Percentiles rank a stretch among this genome's conserved stretches.
Evolutionary conservation across 2,113 vertebrate genomes (phyloP).

Genomic region (Anser brachyrhynchus): DNA sequence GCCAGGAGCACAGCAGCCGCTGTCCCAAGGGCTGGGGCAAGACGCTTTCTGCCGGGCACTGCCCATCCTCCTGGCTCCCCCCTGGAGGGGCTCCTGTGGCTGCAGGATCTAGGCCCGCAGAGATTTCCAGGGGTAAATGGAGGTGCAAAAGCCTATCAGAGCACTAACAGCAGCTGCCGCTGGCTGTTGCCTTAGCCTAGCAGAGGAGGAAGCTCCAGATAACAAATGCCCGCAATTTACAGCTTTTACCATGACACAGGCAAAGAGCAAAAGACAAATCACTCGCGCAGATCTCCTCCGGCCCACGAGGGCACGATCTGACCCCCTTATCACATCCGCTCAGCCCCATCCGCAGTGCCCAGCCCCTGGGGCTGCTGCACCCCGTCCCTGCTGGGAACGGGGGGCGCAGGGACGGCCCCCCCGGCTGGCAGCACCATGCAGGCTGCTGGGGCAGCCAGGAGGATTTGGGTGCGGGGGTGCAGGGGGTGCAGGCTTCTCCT

Average conservation of each 20-base stretch:
- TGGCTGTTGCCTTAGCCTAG: background rate
- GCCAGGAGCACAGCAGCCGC: too few species aligned
- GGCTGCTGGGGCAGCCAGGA: background rate
- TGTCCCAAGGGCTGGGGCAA: background rate
- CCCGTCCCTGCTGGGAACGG: rapidly evolving
- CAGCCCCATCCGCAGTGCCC: background rate
- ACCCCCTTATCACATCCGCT: background rate
- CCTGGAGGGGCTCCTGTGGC: background rate
- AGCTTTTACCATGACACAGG: background rate
- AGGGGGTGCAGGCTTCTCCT: rapidly evolving
- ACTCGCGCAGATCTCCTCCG: background rate
- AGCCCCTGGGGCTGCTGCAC: background rate
- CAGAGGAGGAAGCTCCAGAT: background rate
- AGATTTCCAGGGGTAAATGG: background rate
- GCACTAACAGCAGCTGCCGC: background rate
- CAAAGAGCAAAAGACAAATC: background rate
- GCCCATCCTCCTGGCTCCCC: background rate
- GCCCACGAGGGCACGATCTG: rapidly evolving
- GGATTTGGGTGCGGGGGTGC: background rate
- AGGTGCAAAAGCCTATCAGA: background rate
- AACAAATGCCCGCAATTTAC: background rate
- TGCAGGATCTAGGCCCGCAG: background rate
- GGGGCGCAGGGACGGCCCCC: background rate
- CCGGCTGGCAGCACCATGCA: rapidly evolving
- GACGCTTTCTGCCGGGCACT: background rate